Evolutionary conservation across 2,888 invertebrate species (phyloP).

Genomic region (Apodemia hepburni): DNA sequence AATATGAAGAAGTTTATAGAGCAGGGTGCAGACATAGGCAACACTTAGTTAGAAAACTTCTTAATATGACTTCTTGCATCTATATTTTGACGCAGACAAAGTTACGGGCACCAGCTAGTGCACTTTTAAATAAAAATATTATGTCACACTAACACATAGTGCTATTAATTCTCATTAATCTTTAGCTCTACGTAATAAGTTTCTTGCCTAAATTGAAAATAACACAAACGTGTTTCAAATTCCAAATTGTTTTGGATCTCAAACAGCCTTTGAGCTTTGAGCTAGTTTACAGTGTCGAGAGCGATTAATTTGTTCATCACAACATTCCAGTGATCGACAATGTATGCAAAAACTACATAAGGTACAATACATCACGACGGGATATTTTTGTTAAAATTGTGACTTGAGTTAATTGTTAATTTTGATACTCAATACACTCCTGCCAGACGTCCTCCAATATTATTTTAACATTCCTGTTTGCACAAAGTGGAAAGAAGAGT

Average conservation of each 20-base stretch:
- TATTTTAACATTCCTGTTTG: too few relatives aligned
- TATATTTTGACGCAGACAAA: too few relatives aligned
- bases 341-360: not conserved
- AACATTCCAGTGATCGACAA: not conserved
- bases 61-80: too few relatives aligned
- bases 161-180: not conserved
- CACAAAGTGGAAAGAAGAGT: too few relatives aligned
- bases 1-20: too few relatives aligned
- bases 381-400: not conserved
- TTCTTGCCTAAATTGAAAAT: conserved; percentile 1
- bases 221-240: conserved; percentile 4
- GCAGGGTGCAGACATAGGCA: too few relatives aligned
- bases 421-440: too few relatives aligned
- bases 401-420: too few relatives aligned
- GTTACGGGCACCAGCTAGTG: too few relatives aligned
- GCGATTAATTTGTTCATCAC: conserved; percentile 9
- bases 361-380: not conserved
- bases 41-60: too few relatives aligned
- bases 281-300: not conserved
- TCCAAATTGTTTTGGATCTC: not conserved
- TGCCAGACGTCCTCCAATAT: too few relatives aligned
- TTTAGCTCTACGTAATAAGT: not conserved
- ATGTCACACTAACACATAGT: not conserved
- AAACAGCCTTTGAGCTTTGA: conserved; percentile 10
- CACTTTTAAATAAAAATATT: too few relatives aligned